A percentile compares a stretch with the other conserved stretches of the same genome.
These are phyloP conservation scores for Melanchra persicariae DNA, from an alignment of 2,888 invertebrate genomes.

Conservation along the genomic window DNA sequence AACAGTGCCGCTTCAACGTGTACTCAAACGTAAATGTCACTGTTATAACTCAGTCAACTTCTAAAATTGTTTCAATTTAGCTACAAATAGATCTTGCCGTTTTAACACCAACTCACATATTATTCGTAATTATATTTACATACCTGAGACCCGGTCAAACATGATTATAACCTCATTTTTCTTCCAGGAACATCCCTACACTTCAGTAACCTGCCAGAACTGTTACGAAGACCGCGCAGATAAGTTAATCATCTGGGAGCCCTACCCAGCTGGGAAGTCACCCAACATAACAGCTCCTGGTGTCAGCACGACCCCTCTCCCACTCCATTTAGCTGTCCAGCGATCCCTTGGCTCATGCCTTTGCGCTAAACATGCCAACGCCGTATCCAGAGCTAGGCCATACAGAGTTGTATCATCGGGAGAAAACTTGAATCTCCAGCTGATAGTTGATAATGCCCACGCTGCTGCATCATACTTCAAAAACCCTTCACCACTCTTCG, in stretches of 20 bases:
- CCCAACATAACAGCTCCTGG: constrained; percentile 77
- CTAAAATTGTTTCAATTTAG: neutral
- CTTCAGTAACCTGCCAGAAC: constrained; percentile 95
- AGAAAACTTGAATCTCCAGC: constrained; percentile 95
- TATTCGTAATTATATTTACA: neutral
- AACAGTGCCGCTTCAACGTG: neutral
- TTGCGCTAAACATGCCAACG: constrained; percentile 92
- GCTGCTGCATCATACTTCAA: constrained; percentile 97
- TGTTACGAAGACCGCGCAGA: constrained; percentile 97
- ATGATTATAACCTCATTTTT: constrained; percentile 1
- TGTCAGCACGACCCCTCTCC: constrained; percentile 87
- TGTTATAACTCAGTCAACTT: neutral
- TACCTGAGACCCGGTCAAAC: neutral
- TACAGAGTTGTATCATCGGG: constrained; percentile 94
- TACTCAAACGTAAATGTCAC: neutral
- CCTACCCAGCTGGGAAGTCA: constrained; percentile 82
- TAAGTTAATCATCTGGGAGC: constrained; percentile 95
- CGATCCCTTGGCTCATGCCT: constrained; percentile 94
- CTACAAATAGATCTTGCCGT: neutral
- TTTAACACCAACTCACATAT: neutral
- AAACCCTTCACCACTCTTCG: constrained; percentile 95
- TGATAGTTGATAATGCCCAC: constrained; percentile 96
- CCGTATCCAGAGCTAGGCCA: constrained; percentile 91
- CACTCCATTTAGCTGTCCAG: constrained; percentile 92
- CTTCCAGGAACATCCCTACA: constrained; percentile 93